phyloP scores from a whole-genome alignment of 2,113 vertebrate species.

The Cromileptes altivelis region DNA sequence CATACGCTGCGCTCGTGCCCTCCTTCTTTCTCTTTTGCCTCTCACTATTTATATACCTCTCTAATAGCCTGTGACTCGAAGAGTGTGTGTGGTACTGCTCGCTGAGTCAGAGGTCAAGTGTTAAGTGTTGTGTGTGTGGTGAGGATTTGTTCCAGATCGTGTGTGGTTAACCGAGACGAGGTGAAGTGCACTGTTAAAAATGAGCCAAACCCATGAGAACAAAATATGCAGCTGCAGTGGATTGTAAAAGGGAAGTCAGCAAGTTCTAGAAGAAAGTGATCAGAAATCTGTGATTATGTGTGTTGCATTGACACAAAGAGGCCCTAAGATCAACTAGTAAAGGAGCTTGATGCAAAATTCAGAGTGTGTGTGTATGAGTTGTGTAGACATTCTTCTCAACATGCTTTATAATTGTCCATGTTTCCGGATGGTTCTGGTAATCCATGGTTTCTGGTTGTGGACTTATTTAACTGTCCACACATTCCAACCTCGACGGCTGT shows the following conservation, averaged over 20 bases:
- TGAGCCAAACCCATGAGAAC: slow-evolving; percentile 23
- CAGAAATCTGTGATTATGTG: background rate
- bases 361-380: too few species aligned
- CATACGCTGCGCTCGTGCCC: background rate
- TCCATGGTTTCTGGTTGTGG: too few species aligned
- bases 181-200: slow-evolving; percentile 62
- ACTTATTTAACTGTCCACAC: too few species aligned
- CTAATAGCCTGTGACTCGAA: slow-evolving; percentile 45
- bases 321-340: background rate
- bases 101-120: slow-evolving; percentile 78
- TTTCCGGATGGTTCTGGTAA: too few species aligned
- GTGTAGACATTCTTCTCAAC: too few species aligned
- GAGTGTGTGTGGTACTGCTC: slow-evolving; percentile 72
- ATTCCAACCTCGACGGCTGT: too few species aligned
- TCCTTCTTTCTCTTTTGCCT: slow-evolving; percentile 34
- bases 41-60: slow-evolving; percentile 49
- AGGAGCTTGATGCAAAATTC: background rate
- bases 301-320: background rate
- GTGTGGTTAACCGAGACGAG: slow-evolving; percentile 67
- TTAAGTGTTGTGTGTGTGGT: slow-evolving; percentile 72
- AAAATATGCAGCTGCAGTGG: slow-evolving; percentile 23
- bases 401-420: too few species aligned
- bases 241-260: slow-evolving; percentile 3
- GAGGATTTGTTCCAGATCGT: slow-evolving; percentile 75
- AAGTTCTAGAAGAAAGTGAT: background rate